Evolutionary conservation across 2,888 invertebrate species (phyloP).

Genomic region (Andricus curvator): DNA sequence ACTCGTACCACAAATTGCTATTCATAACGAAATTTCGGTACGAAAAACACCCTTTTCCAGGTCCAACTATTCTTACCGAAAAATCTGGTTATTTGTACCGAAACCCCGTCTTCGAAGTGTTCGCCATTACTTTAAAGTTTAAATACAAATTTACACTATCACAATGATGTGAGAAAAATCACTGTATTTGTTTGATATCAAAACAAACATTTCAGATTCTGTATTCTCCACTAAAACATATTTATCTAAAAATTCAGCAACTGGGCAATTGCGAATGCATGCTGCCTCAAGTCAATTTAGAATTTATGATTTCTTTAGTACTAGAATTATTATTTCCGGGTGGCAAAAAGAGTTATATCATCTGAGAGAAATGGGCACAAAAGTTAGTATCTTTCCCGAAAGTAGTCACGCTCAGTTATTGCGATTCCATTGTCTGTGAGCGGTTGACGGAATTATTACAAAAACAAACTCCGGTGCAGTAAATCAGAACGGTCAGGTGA

Average conservation of each 20-base stretch:
- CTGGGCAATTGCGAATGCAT: conserved; percentile 6
- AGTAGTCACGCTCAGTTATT: conserved; percentile 13
- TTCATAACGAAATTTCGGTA: no score
- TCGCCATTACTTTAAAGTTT: no score
- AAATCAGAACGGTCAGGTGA: conserved; percentile 40
- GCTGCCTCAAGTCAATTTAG: background rate
- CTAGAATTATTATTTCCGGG: background rate
- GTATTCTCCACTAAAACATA: conserved; percentile 44
- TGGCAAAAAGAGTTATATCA: background rate
- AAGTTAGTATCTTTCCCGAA: background rate
- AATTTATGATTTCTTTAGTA: background rate
- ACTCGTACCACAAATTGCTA: no score
- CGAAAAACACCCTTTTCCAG: no score
- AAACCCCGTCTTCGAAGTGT: no score
- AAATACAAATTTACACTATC: no score
- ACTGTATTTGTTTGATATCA: background rate
- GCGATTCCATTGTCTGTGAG: background rate
- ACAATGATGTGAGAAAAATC: no score
- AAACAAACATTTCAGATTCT: background rate
- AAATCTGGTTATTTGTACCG: no score
- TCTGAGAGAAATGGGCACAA: background rate
- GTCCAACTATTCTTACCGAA: no score
- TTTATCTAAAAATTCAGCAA: conserved; percentile 35
- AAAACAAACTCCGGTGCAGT: conserved; percentile 5
- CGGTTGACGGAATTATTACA: background rate